These are phyloP conservation scores for Germaria angustata DNA, from an alignment of 2,888 invertebrate genomes.

Conservation along the genomic window DNA sequence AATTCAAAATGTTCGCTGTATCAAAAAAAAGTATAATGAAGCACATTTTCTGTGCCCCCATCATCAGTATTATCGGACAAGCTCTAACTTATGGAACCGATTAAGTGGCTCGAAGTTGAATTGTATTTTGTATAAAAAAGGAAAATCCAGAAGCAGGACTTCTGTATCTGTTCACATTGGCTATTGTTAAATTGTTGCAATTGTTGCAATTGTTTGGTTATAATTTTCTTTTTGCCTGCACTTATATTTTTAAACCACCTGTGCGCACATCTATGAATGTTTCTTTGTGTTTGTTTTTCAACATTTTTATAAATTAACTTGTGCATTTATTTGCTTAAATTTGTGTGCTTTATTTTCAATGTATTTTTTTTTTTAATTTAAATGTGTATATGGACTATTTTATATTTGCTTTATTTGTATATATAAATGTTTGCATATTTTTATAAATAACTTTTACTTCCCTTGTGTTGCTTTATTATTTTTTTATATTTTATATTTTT, in stretches of 20 bases:
- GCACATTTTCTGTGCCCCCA: too few relatives aligned
- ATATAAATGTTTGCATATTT: background rate
- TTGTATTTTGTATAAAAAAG: too few relatives aligned
- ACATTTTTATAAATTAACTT: constrained; percentile 18
- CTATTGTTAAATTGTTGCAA: background rate
- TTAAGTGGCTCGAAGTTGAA: too few relatives aligned
- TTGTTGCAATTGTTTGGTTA: too few relatives aligned
- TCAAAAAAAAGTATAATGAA: too few relatives aligned
- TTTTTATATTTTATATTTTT: background rate
- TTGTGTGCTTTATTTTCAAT: constrained; percentile 19
- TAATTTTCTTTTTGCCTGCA: background rate
- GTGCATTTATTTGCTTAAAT: constrained; percentile 1
- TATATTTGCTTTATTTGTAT: constrained; percentile 42
- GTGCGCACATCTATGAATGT: background rate
- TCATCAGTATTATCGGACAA: too few relatives aligned
- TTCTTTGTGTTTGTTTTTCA: background rate
- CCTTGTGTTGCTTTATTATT: background rate
- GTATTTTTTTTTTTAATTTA: background rate
- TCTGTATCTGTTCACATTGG: background rate
- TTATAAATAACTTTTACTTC: background rate
- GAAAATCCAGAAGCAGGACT: too few relatives aligned
- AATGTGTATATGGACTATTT: background rate
- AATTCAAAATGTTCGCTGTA: too few relatives aligned
- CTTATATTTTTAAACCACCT: background rate
- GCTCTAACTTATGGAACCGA: too few relatives aligned